Evolutionary conservation across 2,113 vertebrate genomes (phyloP), one percentile per base, ranked within the genome.

Genomic region (Indicator indicator): DNA sequence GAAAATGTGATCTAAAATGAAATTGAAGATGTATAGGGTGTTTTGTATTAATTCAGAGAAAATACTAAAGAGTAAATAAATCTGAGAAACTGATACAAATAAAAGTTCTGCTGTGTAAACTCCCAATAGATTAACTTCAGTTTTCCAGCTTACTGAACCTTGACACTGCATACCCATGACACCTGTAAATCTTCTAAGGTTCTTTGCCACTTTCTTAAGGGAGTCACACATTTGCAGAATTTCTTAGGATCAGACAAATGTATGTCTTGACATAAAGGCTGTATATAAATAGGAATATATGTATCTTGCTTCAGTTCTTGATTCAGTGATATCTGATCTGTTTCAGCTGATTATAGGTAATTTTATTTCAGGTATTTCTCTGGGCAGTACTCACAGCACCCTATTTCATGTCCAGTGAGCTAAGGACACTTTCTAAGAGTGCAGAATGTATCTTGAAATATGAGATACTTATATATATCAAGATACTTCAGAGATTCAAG

Each of bases 391-490:
- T 96, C 59, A 87, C 80, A 30, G 83, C 85, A 38, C 87, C 89
- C 55, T 32, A 88, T 13, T 90, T 95, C 54, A 58, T 86, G 69
- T 89, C 80, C 21, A 59, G 67, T 72, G 90, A 96, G 36, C 38
- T 90, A 28, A 83, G 65, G 40, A 95, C 33, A 20, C 70, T 93
- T 77, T 95, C 88, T 24, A 12, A 79, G 12, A 82, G 92, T 50
- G 75, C 77, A 72, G 68, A 79, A 79, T 71, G 33, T n/a, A 30
- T 93, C 20, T 67, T 96, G 33, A 88, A 95, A 85, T 95, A 96
- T 36, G 76, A 88, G 7, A 58, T 93, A 38, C 94, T 40, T 79
- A 72, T 30, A 86, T 90, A 13, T 78, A 78, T 36, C 62, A 90
- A 65, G 88, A 95, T 44, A 48, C 44, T 58, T 73, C 70, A 69